These are phyloP conservation scores for Oxygymnocypris stewartii DNA, from an alignment of 2,113 vertebrate genomes.

Conservation along the genomic window DNA sequence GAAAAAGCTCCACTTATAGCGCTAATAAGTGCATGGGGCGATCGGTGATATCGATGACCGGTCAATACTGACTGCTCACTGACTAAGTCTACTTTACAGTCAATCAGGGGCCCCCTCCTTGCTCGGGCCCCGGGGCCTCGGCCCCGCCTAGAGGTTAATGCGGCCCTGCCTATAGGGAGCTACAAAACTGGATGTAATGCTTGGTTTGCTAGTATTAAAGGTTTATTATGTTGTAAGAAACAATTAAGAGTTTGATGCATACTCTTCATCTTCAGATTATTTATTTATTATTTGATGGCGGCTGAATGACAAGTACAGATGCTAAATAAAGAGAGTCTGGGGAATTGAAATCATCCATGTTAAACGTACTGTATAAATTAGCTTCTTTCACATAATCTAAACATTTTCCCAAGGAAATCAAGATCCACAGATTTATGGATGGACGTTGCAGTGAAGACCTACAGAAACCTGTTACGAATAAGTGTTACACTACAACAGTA, in stretches of 20 bases:
- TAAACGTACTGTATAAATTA: neutral
- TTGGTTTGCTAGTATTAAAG: neutral
- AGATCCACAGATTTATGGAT: neutral
- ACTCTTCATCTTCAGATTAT: neutral
- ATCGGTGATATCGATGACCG: no score
- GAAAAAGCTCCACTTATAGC: no score
- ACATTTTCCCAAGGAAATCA: neutral
- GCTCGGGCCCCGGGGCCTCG: no score
- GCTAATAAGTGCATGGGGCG: no score
- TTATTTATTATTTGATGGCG: conserved; percentile 8
- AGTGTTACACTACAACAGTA: neutral
- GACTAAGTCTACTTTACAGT: no score
- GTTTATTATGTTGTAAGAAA: neutral
- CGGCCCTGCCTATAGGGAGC: neutral
- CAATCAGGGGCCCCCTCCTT: no score
- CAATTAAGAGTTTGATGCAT: neutral
- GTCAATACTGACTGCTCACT: no score
- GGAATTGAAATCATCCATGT: conserved; percentile 28
- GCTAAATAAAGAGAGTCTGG: conserved; percentile 19
- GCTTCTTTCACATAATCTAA: conserved; percentile 3
- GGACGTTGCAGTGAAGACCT: neutral
- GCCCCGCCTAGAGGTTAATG: no score
- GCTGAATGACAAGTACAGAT: conserved; percentile 31
- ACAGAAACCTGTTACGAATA: neutral
- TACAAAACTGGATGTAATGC: neutral